Evolutionary conservation across 2,797 vertebrate species (phyloP).

Genomic region (Megalops cyprinoides): DNA sequence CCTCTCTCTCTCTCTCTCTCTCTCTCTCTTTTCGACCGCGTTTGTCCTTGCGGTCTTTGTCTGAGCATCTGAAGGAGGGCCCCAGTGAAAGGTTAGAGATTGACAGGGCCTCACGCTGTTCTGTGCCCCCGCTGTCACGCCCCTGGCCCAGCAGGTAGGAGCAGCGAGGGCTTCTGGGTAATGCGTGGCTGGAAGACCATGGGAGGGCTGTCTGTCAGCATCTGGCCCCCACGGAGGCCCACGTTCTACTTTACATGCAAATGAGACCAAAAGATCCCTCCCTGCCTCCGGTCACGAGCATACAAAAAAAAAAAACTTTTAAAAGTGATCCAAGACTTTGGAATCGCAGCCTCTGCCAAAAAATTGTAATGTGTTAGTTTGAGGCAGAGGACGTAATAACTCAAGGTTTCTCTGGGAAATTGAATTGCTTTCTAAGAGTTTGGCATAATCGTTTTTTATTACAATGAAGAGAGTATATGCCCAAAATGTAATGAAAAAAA

Average conservation of each 20-base stretch:
- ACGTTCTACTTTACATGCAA: conserved; percentile 74
- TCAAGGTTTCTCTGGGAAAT: conserved; percentile 37
- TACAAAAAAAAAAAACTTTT: conserved; percentile 46
- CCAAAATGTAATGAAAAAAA: not conserved
- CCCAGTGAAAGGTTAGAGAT: conserved; percentile 62
- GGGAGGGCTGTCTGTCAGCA: conserved; percentile 67
- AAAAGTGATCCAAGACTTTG: conserved; percentile 46
- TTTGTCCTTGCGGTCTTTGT: conserved; percentile 67
- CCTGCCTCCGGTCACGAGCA: conserved; percentile 61
- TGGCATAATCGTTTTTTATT: not conserved
- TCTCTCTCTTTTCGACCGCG: conserved; percentile 39
- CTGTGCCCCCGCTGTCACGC: conserved; percentile 62
- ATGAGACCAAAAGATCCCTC: conserved; percentile 67
- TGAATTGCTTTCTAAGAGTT: conserved; percentile 28
- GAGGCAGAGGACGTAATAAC: conserved; percentile 37
- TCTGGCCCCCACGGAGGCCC: conserved; percentile 60
- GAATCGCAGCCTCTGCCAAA: not conserved
- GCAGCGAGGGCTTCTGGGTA: conserved; percentile 56
- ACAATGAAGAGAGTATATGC: conserved; percentile 13
- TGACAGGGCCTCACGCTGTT: conserved; percentile 74
- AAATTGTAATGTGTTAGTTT: not conserved
- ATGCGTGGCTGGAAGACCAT: conserved; percentile 56
- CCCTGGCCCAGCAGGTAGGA: conserved; percentile 66
- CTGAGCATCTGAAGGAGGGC: conserved; percentile 64
- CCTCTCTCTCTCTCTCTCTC: not conserved